phyloP scores from a whole-genome alignment of 1,140 invertebrate species.

The Bathynomus jamesi region DNA sequence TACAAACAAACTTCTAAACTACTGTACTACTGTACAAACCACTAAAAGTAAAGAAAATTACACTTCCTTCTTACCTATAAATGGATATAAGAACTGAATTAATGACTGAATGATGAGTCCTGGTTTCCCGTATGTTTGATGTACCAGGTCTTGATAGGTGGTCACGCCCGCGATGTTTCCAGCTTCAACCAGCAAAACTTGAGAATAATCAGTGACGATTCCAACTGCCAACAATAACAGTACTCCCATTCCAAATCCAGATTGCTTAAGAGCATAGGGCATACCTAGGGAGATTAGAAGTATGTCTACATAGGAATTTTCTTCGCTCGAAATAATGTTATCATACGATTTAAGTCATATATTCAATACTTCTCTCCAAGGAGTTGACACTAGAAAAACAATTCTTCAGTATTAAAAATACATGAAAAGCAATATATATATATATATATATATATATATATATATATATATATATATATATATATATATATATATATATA shows the following conservation, averaged over 20 bases:
- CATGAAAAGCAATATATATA: too few species aligned
- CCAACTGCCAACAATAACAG: slow-evolving; percentile 65
- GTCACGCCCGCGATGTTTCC: slow-evolving; percentile 70
- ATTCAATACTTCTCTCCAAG: not conserved
- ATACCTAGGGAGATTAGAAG: slow-evolving; percentile 52
- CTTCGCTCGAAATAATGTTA: not conserved
- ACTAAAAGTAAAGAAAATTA: too few species aligned
- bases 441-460: too few species aligned
- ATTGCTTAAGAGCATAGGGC: slow-evolving; percentile 70
- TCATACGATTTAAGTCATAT: not conserved
- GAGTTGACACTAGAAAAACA: not conserved
- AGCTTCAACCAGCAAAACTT: slow-evolving; percentile 70
- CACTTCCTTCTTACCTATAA: not conserved
- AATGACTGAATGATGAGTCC: slow-evolving; percentile 39
- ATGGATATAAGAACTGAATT: slow-evolving; percentile 3
- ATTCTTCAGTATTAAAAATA: too few species aligned
- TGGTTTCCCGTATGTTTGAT: slow-evolving; percentile 67
- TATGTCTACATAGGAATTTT: too few species aligned
- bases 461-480: too few species aligned
- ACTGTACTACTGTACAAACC: too few species aligned
- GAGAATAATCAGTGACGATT: slow-evolving; percentile 71
- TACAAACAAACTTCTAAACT: too few species aligned
- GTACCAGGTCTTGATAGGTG: slow-evolving; percentile 77
- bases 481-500: too few species aligned
- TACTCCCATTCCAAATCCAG: slow-evolving; percentile 70